A percentile compares a stretch with the other conserved stretches of the same genome.
phyloP scores from a whole-genome alignment of 1,140 invertebrate species.

The Metopolophium dirhodum region DNA sequence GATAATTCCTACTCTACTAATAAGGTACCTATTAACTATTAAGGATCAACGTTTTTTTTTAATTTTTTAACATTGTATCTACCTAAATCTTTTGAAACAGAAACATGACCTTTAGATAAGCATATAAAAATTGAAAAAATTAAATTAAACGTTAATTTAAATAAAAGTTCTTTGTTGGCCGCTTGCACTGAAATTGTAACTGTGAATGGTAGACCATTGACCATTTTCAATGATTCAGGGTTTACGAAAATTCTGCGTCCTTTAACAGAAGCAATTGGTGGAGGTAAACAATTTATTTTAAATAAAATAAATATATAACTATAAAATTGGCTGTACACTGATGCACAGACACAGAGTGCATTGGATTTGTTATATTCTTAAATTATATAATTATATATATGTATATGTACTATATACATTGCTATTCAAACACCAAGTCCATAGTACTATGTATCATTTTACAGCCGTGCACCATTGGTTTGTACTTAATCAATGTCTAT shows the following conservation, averaged over 20 bases:
- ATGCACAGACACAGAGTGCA: no score
- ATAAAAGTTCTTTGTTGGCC: not conserved
- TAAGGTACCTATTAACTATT: no score
- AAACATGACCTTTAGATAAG: slow-evolving; percentile 14
- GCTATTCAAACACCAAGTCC: no score
- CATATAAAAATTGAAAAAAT: not conserved
- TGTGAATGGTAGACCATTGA: not conserved
- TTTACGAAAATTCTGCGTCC: not conserved
- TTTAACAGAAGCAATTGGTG: not conserved
- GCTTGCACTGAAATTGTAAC: not conserved
- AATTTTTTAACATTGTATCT: no score
- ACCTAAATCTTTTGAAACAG: not conserved
- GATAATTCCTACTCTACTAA: no score
- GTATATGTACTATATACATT: no score
- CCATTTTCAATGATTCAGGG: not conserved
- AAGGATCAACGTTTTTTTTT: not conserved
- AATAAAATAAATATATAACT: not conserved
- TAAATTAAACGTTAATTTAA: slow-evolving; percentile 6
- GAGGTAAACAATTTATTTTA: not conserved
- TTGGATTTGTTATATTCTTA: no score
- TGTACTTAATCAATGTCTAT: not conserved
- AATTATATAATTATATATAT: no score
- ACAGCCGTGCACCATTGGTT: no score
- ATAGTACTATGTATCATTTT: no score
- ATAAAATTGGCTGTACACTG: no score